Base-by-base conservation (phyloP, 2,797 vertebrate genomes). In the Neostethus bicornis region DNA sequence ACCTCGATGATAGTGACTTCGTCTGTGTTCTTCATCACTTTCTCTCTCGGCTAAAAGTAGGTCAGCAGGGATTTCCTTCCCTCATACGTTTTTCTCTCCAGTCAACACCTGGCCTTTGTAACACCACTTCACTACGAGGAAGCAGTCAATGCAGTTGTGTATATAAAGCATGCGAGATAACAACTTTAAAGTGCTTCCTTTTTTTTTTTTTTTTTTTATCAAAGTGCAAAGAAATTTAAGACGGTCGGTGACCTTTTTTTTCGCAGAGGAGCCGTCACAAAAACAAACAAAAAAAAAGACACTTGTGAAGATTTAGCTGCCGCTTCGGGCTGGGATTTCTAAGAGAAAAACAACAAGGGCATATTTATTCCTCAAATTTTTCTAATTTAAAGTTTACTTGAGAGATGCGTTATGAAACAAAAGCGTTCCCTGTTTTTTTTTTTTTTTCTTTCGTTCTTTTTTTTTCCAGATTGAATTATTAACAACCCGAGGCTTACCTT, bases 11-110 rank as follows among this genome's bases (percentile, higher is more conserved):
- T 71, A 17, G 69, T 41, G 57, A 73, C 80, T 83, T 86, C 81
- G 81, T 77, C 70, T 21, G 3, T 37, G 60, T 17, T 77, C 79
- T 80, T 83, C 80, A 71, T 75, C 69, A 81, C 81, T 76, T 68
- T 77, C 82, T 76, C 66, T 79, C 65, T 77, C 56, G 70, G 60
- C 64, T 71, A 63, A 85, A 92, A 90, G 73, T 92, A 90, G 90
- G 90, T 91, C 91, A 91, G 62, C 85, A 85, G 78, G 81, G 80
- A 90, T 91, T 92, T 92, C 90, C 91, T 91, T 87, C 75, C 61
- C 59, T 59, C 65, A 70, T 72, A 75, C 61, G 21, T 46, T 73
- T n/a, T 73, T 70, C 71, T 71, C 62, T 78, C 77, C 72, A 76
- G 73, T 67, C 66, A 58, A 79, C 80, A 87, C 83, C 79, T 86